Evolutionary conservation across 1,140 invertebrate species (phyloP).

Genomic region (Leptinotarsa defecta): DNA sequence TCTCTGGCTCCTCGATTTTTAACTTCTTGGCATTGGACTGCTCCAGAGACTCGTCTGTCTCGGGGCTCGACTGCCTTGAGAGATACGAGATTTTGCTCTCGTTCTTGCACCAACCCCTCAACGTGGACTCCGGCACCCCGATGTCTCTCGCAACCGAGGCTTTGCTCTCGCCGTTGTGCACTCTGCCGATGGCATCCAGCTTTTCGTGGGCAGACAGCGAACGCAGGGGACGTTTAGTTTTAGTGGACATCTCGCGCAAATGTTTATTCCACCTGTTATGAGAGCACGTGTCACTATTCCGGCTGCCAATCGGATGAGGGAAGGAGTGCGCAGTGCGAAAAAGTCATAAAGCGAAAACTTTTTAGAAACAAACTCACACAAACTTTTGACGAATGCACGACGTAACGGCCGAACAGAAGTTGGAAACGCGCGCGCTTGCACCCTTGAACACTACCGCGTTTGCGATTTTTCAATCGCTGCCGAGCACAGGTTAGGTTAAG

Average conservation of each 20-base stretch:
- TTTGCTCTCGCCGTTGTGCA: constrained; percentile 81
- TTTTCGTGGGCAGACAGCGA: constrained; percentile 75
- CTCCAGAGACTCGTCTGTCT: constrained; percentile 56
- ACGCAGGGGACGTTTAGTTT: constrained; percentile 69
- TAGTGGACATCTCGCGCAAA: constrained; percentile 28
- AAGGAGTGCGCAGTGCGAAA: constrained; percentile 44
- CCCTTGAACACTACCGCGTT: background rate
- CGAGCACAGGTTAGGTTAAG: too few relatives aligned
- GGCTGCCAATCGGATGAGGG: constrained; percentile 38
- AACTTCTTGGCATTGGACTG: constrained; percentile 57
- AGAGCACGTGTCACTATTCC: constrained; percentile 39
- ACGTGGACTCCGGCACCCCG: constrained; percentile 79
- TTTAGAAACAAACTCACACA: constrained; percentile 30
- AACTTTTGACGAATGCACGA: constrained; percentile 40
- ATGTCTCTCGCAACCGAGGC: constrained; percentile 80
- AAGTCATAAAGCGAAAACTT: constrained; percentile 38
- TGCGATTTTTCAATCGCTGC: too few relatives aligned
- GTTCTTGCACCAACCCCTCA: constrained; percentile 84
- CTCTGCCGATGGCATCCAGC: constrained; percentile 75
- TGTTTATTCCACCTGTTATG: constrained; percentile 4
- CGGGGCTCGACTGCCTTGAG: constrained; percentile 68
- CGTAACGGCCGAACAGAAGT: constrained; percentile 7
- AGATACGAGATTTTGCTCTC: constrained; percentile 76
- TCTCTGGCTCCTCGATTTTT: constrained; percentile 55
- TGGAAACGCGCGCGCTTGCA: constrained; percentile 34